A percentile compares a stretch with the other conserved stretches of the same genome.
phyloP scores from a whole-genome alignment of 64 coral and sea anemone species.

The Stichodactyla mertensii region DNA sequence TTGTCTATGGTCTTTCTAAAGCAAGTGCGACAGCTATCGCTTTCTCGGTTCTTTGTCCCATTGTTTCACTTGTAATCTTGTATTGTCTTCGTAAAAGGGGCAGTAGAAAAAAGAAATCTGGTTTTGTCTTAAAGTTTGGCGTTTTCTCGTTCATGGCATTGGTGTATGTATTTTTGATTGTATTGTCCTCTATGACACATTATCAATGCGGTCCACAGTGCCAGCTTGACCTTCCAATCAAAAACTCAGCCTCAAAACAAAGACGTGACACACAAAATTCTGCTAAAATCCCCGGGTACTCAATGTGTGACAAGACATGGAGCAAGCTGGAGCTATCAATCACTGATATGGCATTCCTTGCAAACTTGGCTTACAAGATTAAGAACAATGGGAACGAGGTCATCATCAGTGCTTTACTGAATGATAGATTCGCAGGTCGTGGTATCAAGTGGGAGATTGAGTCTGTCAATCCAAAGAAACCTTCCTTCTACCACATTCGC shows the following conservation, averaged over 20 bases:
- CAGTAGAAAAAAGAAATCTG: neutral
- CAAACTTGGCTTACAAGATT: conserved; percentile 7
- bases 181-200: neutral
- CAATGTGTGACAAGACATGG: conserved; percentile 4
- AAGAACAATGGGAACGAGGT: neutral
- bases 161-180: neutral
- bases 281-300: neutral
- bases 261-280: neutral
- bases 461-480: neutral
- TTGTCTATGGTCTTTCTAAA: neutral
- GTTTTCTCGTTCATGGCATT: neutral
- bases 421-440: neutral
- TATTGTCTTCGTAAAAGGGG: neutral
- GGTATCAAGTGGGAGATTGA: neutral
- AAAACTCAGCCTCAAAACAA: neutral
- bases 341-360: conserved; percentile 10
- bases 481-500: conserved; percentile 47
- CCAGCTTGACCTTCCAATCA: neutral
- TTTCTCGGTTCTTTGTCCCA: neutral
- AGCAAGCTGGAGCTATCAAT: neutral
- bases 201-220: neutral
- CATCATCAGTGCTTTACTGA: neutral
- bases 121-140: neutral
- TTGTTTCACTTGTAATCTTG: neutral
- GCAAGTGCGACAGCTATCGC: neutral